Base-by-base conservation (phyloP, 2,113 vertebrate species). In the Proteles cristata region DNA sequence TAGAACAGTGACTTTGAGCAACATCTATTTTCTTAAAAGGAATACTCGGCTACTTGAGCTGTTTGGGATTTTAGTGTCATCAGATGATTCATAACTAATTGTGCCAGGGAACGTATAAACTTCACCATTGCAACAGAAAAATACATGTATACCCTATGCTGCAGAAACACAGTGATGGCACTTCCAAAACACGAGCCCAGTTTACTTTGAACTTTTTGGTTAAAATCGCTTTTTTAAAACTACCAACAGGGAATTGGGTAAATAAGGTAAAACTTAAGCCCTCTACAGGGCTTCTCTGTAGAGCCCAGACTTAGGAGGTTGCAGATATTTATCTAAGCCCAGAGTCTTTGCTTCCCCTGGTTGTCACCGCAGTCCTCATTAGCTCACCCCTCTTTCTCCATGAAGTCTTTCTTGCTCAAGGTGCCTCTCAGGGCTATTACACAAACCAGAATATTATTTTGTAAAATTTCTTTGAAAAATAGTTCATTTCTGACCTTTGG, bases 21-120 rank as follows among this genome's bases (percentile, higher is more conserved):
- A 87, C 85, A 95, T 96, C 87, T 98, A 88, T 83, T 93, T 96
- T 96, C 92, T 95, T 95, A 53, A 94, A 93, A 96, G 23, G 63
- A 92, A 87, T 77, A 63, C n/a, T 93, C 39, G 68, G 53, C 76
- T 93, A 89, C 94, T 35, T 48, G 39, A 94, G n/a, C 74, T 82
- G 45, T 74, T 81, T 96, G 81, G n/a, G 45, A 50, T 92, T 83
- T 93, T 89, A 88, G n/a, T 88, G 92, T 88, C 93, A 69, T 16
- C 85, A 66, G 65, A 93, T 96, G 88, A 93, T 94, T 79, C 95
- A 97, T 92, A 96, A 76, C 87, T 69, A 84, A 96, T 55, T 79
- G n/a, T 43, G 31, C 35, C 33, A 43, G 50, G 69, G 58, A 84
- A 93, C 25, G 0, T 65, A 84, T 77, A 65, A 97, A 95, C 28